phyloP scores from a whole-genome alignment of 2,797 vertebrate species.

The Buphagus erythrorhynchus region DNA sequence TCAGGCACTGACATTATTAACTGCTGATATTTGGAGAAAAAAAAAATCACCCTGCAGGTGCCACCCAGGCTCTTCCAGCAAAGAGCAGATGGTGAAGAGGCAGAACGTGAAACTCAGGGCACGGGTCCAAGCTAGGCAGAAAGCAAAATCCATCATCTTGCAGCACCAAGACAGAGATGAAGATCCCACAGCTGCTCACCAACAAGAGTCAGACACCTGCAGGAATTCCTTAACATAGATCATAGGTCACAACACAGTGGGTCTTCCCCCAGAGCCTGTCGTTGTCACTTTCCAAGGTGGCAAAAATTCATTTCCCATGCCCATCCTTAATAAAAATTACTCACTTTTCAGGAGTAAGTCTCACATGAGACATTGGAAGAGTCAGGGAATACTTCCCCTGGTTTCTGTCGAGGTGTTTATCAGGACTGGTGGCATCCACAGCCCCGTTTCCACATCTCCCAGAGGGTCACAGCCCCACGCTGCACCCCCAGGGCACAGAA shows the following conservation, averaged over 20 bases:
- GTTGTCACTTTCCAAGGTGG: fast-evolving
- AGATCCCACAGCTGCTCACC: neutral
- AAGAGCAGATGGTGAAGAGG: neutral
- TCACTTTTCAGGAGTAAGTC: neutral
- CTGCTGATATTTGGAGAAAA: neutral
- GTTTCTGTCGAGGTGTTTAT: fast-evolving
- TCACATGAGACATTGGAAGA: neutral
- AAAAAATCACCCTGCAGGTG: neutral
- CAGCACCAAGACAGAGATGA: neutral
- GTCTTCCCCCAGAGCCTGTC: neutral
- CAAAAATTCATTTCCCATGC: neutral
- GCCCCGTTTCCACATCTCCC: neutral
- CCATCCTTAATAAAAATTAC: neutral
- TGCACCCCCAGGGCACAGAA: neutral
- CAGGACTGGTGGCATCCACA: neutral
- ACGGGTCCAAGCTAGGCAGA: neutral
- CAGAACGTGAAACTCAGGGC: fast-evolving
- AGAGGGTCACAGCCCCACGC: fast-evolving
- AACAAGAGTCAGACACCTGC: neutral
- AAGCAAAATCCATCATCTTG: neutral
- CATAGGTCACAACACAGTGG: fast-evolving
- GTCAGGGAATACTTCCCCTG: fast-evolving
- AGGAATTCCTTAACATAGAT: neutral
- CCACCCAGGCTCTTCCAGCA: neutral
- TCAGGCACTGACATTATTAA: neutral